Conservation (phyloP, 2,888 invertebrate species). For the Acrobasis consociella region DNA sequence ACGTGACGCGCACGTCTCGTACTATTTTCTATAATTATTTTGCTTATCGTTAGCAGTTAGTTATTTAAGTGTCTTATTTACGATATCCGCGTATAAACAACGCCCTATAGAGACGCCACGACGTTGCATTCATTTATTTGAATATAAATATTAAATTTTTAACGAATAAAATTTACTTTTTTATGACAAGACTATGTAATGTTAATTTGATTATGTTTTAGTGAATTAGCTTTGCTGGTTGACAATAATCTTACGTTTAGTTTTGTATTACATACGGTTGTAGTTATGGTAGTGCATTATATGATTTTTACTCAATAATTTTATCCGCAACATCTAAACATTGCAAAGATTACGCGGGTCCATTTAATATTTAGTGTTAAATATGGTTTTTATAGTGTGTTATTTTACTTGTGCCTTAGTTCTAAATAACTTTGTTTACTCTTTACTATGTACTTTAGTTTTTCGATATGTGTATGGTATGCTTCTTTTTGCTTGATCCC, state of each 20-base stretch:
- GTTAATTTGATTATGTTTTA: constrained; percentile 52
- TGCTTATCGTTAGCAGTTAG: constrained; percentile 46
- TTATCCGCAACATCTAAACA: constrained; percentile 42
- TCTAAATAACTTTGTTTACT: constrained; percentile 9
- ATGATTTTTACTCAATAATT: constrained; percentile 45
- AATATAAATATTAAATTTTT: constrained; percentile 29
- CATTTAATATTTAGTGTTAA: constrained; percentile 25
- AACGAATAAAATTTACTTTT: constrained; percentile 41
- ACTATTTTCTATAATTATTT: constrained; percentile 42
- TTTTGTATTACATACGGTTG: constrained; percentile 53
- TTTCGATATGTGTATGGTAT: constrained; percentile 7
- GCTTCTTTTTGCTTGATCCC: constrained; percentile 13
- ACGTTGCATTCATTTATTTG: constrained; percentile 24
- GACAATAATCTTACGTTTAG: constrained; percentile 68
- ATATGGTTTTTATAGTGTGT: constrained; percentile 22
- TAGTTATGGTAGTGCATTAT: constrained; percentile 38
- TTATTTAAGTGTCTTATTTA: constrained; percentile 55
- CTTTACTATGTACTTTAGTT: constrained; percentile 9
- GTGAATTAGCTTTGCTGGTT: constrained; percentile 65
- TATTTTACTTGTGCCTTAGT: constrained; percentile 21
- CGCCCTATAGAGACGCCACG: constrained; percentile 38
- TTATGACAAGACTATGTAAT: constrained; percentile 61
- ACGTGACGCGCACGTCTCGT: constrained; percentile 9
- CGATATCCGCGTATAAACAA: constrained; percentile 43
- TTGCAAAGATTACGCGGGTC: constrained; percentile 43